Percentiles rank a stretch among this genome's conserved stretches.
Conservation (phyloP, 1,140 invertebrate species). For the Cydia pomonella region DNA sequence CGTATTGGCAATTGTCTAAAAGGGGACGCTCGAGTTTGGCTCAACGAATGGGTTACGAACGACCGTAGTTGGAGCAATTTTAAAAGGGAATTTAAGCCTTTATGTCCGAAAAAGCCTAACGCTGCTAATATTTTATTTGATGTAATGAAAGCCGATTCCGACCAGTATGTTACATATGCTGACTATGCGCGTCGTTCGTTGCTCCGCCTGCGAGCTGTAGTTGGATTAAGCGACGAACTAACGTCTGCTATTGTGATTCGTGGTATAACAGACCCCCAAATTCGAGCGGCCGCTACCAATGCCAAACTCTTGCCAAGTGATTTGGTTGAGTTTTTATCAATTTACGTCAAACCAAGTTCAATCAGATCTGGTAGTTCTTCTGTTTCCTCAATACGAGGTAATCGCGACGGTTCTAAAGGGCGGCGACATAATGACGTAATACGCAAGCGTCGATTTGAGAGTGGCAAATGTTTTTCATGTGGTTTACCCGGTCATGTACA, state of each 20-base stretch:
- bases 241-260: constrained; percentile 30
- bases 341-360: constrained; percentile 26
- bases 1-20: constrained; percentile 36
- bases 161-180: constrained; percentile 36
- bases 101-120: constrained; percentile 35
- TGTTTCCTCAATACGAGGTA: background rate
- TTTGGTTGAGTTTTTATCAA: constrained; percentile 34
- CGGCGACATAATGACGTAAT: too few relatives aligned
- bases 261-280: constrained; percentile 27
- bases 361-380: background rate
- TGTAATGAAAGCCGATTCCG: constrained; percentile 37
- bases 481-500: constrained; percentile 33
- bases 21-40: constrained; percentile 38
- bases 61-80: constrained; percentile 40
- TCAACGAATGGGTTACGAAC: constrained; percentile 39
- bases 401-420: background rate
- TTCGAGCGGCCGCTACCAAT: constrained; percentile 34
- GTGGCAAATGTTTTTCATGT: constrained; percentile 20
- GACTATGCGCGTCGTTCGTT: constrained; percentile 32
- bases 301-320: constrained; percentile 28
- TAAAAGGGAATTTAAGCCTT: constrained; percentile 36
- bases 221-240: constrained; percentile 27
- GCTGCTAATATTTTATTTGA: constrained; percentile 35
- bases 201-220: constrained; percentile 23
- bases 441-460: too few relatives aligned